phyloP scores from a whole-genome alignment of 2,113 vertebrate species.

The Serilophus lunatus region DNA sequence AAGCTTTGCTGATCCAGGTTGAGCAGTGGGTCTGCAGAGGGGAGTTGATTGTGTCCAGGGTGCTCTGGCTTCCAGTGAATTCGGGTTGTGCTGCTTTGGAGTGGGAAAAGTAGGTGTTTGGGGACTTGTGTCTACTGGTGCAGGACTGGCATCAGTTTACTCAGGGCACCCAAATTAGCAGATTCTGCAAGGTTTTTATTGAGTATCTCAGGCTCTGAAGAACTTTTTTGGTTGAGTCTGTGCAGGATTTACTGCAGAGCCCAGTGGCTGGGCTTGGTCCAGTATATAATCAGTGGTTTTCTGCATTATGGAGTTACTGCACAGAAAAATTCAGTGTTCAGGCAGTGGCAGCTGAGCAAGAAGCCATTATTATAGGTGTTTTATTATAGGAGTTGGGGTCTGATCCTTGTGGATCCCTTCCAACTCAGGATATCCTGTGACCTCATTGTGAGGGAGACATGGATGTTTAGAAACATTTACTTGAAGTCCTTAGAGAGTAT shows the following conservation, averaged over 20 bases:
- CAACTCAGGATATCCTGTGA: not conserved
- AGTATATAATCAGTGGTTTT: not conserved
- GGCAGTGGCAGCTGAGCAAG: not conserved
- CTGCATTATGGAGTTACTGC: not conserved
- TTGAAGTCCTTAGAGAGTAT: not conserved
- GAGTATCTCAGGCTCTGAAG: not conserved
- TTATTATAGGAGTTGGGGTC: not conserved
- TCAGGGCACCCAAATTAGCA: not conserved
- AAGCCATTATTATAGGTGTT: not conserved
- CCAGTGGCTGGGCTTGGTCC: not conserved
- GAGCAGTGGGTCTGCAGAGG: not conserved
- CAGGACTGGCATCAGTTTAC: not conserved
- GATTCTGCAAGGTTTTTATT: not conserved
- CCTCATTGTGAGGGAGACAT: not conserved
- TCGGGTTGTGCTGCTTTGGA: not conserved
- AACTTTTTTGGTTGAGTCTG: not conserved
- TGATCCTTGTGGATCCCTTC: not conserved
- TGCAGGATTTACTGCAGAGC: not conserved
- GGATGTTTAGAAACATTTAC: not conserved
- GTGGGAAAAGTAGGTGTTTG: not conserved
- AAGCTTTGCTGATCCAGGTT: not conserved
- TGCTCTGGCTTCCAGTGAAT: no score
- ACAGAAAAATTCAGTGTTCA: not conserved
- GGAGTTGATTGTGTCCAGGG: not conserved
- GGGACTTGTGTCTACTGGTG: no score